These are phyloP conservation scores for Enteromius treurensis DNA, from an alignment of 2,797 vertebrate genomes.

Conservation along the genomic window DNA sequence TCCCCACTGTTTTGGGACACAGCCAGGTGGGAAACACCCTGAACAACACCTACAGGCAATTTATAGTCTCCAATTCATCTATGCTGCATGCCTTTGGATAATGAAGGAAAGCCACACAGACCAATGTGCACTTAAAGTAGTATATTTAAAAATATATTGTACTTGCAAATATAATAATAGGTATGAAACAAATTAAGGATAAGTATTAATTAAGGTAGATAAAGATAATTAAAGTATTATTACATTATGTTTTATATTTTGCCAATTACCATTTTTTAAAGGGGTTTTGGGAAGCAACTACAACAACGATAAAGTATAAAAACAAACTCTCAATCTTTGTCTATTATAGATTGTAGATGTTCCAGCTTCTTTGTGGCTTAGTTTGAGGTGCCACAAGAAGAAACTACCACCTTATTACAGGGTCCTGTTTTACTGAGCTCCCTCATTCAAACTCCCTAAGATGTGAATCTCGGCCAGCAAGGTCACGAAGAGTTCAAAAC, in stretches of 20 bases:
- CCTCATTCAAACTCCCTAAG: slow-evolving; percentile 43
- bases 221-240: neutral
- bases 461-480: slow-evolving; percentile 55
- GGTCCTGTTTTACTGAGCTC: slow-evolving; percentile 63
- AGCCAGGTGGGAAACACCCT: neutral
- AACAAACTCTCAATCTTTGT: neutral
- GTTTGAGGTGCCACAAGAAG: slow-evolving; percentile 69
- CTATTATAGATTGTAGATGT: slow-evolving; percentile 42
- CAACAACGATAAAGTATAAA: too few species aligned
- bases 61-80: neutral
- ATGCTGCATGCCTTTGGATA: neutral
- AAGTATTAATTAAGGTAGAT: too few species aligned
- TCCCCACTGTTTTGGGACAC: neutral
- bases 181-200: neutral
- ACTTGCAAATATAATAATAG: neutral
- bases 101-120: neutral
- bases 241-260: neutral
- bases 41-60: neutral
- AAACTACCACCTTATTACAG: slow-evolving; percentile 76
- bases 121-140: neutral
- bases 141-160: neutral
- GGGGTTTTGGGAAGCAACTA: neutral
- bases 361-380: slow-evolving; percentile 73
- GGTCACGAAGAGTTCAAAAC: slow-evolving; percentile 65
- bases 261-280: neutral